These are phyloP conservation scores for Drosophila lowei DNA, from an alignment of 1,140 invertebrate species.

Conservation along the genomic window DNA sequence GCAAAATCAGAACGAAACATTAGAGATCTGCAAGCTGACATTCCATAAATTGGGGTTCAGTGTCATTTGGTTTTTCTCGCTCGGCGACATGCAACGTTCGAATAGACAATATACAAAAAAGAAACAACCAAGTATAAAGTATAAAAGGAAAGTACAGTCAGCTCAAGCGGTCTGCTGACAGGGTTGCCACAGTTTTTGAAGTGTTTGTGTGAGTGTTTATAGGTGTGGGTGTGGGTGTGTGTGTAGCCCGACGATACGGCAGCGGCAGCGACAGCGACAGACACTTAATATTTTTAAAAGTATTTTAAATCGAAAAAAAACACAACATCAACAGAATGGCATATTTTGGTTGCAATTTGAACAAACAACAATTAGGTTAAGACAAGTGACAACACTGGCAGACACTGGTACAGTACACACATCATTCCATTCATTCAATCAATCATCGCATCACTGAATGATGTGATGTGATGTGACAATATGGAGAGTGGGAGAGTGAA, in stretches of 20 bases:
- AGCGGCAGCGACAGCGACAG: constrained; percentile 68
- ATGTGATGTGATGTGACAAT: constrained; percentile 1
- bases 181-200: constrained; percentile 47
- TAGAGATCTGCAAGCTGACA: background rate
- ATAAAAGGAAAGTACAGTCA: constrained; percentile 45
- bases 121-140: constrained; percentile 15
- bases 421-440: constrained; percentile 32
- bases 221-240: constrained; percentile 3
- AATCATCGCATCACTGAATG: background rate
- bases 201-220: constrained; percentile 10
- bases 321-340: constrained; percentile 64
- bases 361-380: constrained; percentile 65
- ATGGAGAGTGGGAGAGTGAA: constrained; percentile 2
- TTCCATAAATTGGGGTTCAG: constrained; percentile 6
- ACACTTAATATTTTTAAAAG: constrained; percentile 49
- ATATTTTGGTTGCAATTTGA: constrained; percentile 52
- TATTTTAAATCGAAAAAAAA: constrained; percentile 54
- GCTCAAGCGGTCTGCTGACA: constrained; percentile 50
- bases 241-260: constrained; percentile 40
- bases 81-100: constrained; percentile 56
- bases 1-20: constrained; percentile 27
- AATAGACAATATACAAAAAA: constrained; percentile 13
- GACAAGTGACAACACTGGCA: constrained; percentile 48
- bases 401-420: constrained; percentile 40
- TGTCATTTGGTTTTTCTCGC: constrained; percentile 44